Evolutionary conservation across 2,888 invertebrate species (phyloP).

Genomic region (Malthinus seriepunctatus): DNA sequence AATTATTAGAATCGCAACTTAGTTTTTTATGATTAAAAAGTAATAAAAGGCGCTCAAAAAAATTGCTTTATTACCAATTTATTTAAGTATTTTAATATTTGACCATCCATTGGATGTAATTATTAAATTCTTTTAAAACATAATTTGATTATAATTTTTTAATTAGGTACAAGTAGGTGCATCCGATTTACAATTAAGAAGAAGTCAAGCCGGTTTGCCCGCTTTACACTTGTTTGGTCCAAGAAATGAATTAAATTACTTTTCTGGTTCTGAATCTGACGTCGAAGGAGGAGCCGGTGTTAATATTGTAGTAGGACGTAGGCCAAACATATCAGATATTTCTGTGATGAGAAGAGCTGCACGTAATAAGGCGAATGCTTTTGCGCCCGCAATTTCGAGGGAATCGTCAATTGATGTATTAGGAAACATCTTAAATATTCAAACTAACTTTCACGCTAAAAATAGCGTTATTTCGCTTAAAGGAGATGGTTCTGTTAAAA

Average conservation of each 20-base stretch:
- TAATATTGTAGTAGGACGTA: conserved; percentile 55
- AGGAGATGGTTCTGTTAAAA: conserved; percentile 65
- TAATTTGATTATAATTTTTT: conserved; percentile 26
- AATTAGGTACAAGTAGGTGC: conserved; percentile 18
- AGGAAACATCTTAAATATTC: conserved; percentile 70
- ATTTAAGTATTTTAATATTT: too few species aligned
- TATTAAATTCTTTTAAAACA: too few species aligned
- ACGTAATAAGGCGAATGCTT: conserved; percentile 56
- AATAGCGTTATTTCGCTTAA: conserved; percentile 62
- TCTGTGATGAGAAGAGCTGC: conserved; percentile 40
- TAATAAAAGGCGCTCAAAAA: too few species aligned
- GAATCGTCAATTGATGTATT: conserved; percentile 65
- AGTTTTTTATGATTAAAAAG: too few species aligned
- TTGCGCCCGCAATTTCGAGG: conserved; percentile 53
- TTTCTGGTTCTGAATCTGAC: conserved; percentile 60
- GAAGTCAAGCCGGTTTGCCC: conserved; percentile 57
- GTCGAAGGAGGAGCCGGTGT: conserved; percentile 44
- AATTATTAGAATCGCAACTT: too few species aligned
- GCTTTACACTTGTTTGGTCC: conserved; percentile 69
- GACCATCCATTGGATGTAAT: too few species aligned
- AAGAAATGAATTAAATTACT: conserved; percentile 71
- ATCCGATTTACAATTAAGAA: conserved; percentile 33
- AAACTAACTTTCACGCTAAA: conserved; percentile 71
- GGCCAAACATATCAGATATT: conserved; percentile 55
- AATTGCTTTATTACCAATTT: too few species aligned